Conservation (phyloP, 2,888 invertebrate genomes). For the Polyommatus icarus region DNA sequence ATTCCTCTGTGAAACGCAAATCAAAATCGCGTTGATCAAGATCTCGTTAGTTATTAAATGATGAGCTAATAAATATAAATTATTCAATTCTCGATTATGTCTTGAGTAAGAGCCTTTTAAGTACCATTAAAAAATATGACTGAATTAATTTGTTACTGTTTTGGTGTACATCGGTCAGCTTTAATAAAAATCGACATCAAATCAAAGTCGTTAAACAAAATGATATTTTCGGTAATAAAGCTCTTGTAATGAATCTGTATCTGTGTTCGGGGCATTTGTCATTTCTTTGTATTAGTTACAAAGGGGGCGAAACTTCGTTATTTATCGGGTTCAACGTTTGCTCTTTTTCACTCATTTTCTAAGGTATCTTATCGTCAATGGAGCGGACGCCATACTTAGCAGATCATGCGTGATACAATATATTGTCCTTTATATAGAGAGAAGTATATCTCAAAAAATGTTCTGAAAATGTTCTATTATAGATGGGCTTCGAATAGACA, state of each 20-base stretch:
- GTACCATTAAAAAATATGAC: too few species aligned
- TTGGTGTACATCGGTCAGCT: too few species aligned
- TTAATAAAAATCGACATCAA: too few species aligned
- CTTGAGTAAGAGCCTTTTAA: too few species aligned
- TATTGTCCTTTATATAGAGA: background rate
- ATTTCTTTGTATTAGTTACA: background rate
- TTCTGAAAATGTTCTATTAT: background rate
- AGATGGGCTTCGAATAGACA: background rate
- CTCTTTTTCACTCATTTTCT: background rate
- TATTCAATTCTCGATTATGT: too few species aligned
- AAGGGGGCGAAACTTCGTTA: background rate
- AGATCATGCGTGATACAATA: background rate
- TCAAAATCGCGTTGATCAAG: too few species aligned
- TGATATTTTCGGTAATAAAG: too few species aligned
- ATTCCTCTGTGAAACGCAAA: too few species aligned
- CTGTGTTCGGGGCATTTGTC: background rate
- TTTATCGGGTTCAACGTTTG: conserved; percentile 8
- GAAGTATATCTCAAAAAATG: background rate
- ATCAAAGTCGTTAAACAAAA: too few species aligned
- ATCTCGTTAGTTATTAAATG: too few species aligned
- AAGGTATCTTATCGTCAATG: conserved; percentile 7
- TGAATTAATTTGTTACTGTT: too few species aligned
- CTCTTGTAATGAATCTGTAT: background rate
- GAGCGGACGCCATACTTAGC: background rate
- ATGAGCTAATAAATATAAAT: too few species aligned